phyloP scores from a whole-genome alignment of 2,797 vertebrate species.

The Pampus argenteus region DNA sequence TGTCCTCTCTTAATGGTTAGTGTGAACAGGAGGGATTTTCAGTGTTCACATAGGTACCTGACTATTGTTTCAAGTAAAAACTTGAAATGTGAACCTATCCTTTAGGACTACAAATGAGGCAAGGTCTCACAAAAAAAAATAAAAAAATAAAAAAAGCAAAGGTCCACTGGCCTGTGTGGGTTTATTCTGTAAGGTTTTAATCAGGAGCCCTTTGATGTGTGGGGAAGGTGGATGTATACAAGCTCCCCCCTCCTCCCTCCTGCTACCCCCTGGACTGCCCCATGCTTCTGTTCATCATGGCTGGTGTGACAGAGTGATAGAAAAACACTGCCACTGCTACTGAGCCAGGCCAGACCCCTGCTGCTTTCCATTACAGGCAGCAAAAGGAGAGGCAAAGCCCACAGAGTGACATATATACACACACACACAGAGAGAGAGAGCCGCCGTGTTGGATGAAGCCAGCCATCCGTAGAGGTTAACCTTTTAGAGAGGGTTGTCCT shows the following conservation, averaged over 20 bases:
- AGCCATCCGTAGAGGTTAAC: slow-evolving; percentile 47
- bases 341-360: slow-evolving; percentile 58
- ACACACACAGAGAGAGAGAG: too few relatives aligned
- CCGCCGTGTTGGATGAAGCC: slow-evolving; percentile 41
- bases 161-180: not conserved
- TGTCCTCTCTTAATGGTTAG: not conserved
- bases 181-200: slow-evolving; percentile 41
- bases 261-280: slow-evolving; percentile 34
- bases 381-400: slow-evolving; percentile 62
- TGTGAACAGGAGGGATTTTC: not conserved
- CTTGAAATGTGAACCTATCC: not conserved
- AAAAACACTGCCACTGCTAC: slow-evolving; percentile 58
- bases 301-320: slow-evolving; percentile 53
- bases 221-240: slow-evolving; percentile 31
- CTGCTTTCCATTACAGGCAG: slow-evolving; percentile 73
- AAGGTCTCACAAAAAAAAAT: not conserved
- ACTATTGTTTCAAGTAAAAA: not conserved
- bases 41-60: not conserved
- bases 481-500: slow-evolving; percentile 43
- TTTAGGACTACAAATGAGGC: not conserved
- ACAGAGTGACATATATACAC: slow-evolving; percentile 60
- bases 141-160: too few relatives aligned
- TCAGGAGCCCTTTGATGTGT: slow-evolving; percentile 46
- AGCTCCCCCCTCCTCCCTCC: slow-evolving; percentile 9
- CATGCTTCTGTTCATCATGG: slow-evolving; percentile 65